Conservation (phyloP, 2,888 invertebrate genomes). For the Cheilosia grossa region DNA sequence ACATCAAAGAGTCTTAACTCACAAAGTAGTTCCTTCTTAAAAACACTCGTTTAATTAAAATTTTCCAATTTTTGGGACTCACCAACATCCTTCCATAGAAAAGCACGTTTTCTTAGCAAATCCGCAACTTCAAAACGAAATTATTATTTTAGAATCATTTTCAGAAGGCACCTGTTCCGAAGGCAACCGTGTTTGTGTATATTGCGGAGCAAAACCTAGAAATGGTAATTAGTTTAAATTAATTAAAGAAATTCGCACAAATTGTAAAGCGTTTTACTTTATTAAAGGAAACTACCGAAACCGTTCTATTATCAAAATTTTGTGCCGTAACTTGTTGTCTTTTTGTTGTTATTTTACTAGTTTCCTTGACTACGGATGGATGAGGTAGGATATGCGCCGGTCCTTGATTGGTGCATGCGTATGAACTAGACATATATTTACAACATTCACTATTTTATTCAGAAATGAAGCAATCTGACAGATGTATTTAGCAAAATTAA, state of each 20-base stretch:
- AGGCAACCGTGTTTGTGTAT: conserved; percentile 58
- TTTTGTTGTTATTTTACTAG: conserved; percentile 73
- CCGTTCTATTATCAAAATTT: conserved; percentile 56
- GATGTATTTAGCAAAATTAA: not conserved
- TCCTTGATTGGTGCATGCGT: conserved; percentile 46
- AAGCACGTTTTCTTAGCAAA: conserved; percentile 50
- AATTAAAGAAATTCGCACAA: not conserved
- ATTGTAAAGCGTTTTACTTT: conserved; percentile 36
- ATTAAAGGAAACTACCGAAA: conserved; percentile 29
- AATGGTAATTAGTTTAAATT: not conserved
- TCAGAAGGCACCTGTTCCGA: conserved; percentile 61
- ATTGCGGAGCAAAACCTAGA: conserved; percentile 26
- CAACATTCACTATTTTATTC: not conserved
- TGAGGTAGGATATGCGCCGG: conserved; percentile 40
- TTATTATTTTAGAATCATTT: conserved; percentile 39
- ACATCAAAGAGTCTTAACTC: not conserved
- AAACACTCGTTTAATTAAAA: not conserved
- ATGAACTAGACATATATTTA: not conserved
- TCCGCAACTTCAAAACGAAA: conserved; percentile 30
- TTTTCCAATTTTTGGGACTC: not conserved
- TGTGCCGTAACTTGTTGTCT: conserved; percentile 72
- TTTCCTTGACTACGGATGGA: conserved; percentile 70
- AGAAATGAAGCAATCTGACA: too few species aligned
- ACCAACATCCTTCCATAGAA: conserved; percentile 31
- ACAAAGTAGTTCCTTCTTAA: not conserved